Base-by-base conservation (phyloP, 2,888 invertebrate species). In the Pristionchus exspectatus region DNA sequence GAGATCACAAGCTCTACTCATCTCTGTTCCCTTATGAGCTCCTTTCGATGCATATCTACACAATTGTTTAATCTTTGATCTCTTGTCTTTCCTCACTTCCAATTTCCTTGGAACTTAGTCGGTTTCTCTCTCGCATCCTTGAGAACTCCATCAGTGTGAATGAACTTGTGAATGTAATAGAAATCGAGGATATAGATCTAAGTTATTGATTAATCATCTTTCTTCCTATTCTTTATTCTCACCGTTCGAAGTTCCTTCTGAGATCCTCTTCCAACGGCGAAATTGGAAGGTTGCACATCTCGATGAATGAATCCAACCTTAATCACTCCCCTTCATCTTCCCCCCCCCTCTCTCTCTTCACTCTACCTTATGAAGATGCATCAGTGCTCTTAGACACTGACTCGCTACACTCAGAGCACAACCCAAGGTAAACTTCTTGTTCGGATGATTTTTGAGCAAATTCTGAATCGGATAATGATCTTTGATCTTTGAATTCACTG, bases 101-200 rank as follows among this genome's bases (percentile, higher is more conserved):
- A 88, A 74, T 72, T 74, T 30, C 87, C 87, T 54, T 74, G 72
- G 24, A 88, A 88, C 56, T 88, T 88, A 18, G 87, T 88, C 27
- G 74, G 74, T 18, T 88, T 88, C 33, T 72, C 74, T 66, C 87
- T 72, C 24, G 72, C 56, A 10, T 54, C 74, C 44, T 88, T 88
- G 33, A 74, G 72, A 16, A 16, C 56, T 54, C 74, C 87, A 27
- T 72, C 56, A 9, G 10, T 54, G 24, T 30, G 54, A 27, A 56
- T 74, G 38, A 56, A 88, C 44, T 56, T 88, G 56, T 88, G 87
- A 33, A 88, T 56, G 87, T 74, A 88, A 33, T 74, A 88, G 74
- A 88, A 88, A 50, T 88, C 87, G 74, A 88, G 87, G 0, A 88
- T 72, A 56, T 88, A 88, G 72, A 88, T 88, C 87, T 88, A 9